phyloP scores from a whole-genome alignment of 1,140 invertebrate genomes.

The Mizuhopecten yessoensis region DNA sequence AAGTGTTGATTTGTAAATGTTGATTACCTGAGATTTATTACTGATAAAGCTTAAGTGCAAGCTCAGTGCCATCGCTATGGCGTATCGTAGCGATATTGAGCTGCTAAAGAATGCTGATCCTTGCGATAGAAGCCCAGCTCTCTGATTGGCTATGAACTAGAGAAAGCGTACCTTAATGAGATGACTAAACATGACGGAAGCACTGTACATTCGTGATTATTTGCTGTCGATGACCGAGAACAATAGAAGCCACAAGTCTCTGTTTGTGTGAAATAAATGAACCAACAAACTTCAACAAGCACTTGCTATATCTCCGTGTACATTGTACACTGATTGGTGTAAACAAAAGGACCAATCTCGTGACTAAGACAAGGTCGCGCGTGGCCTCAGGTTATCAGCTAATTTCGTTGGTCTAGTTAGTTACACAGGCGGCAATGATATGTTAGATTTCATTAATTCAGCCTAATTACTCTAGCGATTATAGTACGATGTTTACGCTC shows the following conservation, averaged over 20 bases:
- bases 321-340: background rate
- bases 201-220: background rate
- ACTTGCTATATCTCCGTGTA: background rate
- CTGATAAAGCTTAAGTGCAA: no score
- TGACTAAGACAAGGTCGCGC: background rate
- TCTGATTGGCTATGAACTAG: background rate
- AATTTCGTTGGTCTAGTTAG: background rate
- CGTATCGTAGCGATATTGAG: no score
- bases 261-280: background rate
- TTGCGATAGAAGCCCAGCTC: no score
- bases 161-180: background rate
- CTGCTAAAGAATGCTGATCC: no score
- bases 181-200: background rate
- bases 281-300: background rate
- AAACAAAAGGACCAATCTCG: background rate
- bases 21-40: no score
- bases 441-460: conserved; percentile 5
- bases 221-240: background rate
- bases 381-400: background rate
- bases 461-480: background rate
- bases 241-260: no score
- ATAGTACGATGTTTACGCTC: background rate
- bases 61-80: no score
- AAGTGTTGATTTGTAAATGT: no score
- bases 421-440: background rate